Evolutionary conservation across 1,140 invertebrate species (phyloP).

Genomic region (Atta cephalotes): DNA sequence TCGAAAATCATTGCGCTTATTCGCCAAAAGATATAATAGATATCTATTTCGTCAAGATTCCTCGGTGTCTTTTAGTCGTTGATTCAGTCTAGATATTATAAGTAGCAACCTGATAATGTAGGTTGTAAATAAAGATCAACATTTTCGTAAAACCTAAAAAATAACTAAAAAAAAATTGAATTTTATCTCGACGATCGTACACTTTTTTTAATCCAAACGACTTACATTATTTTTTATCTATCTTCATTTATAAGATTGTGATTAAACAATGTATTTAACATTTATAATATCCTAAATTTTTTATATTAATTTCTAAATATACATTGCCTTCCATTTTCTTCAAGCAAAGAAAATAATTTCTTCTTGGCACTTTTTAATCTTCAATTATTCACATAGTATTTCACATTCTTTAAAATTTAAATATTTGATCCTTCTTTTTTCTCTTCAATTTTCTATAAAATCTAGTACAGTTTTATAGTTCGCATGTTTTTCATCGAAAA

Average conservation of each 20-base stretch:
- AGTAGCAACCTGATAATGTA: background rate
- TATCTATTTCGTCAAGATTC: background rate
- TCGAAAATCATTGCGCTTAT: conserved; percentile 39
- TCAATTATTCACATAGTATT: background rate
- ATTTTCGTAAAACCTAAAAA: background rate
- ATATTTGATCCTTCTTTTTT: background rate
- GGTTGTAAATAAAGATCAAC: background rate
- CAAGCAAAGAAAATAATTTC: background rate
- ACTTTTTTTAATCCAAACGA: background rate
- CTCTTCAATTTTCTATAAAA: background rate
- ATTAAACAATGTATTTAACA: background rate
- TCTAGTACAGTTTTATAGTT: background rate
- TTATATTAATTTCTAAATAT: background rate
- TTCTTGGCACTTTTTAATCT: background rate
- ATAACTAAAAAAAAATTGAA: background rate
- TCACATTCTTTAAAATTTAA: background rate
- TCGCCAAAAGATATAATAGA: background rate
- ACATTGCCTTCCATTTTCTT: background rate
- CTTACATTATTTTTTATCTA: background rate
- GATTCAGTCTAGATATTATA: background rate
- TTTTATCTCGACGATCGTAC: background rate
- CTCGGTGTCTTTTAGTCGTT: background rate
- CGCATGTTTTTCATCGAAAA: background rate
- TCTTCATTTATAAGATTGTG: background rate
- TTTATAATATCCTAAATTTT: background rate